Conservation (phyloP, 2,113 vertebrate genomes). For the Pygoscelis antarcticus region DNA sequence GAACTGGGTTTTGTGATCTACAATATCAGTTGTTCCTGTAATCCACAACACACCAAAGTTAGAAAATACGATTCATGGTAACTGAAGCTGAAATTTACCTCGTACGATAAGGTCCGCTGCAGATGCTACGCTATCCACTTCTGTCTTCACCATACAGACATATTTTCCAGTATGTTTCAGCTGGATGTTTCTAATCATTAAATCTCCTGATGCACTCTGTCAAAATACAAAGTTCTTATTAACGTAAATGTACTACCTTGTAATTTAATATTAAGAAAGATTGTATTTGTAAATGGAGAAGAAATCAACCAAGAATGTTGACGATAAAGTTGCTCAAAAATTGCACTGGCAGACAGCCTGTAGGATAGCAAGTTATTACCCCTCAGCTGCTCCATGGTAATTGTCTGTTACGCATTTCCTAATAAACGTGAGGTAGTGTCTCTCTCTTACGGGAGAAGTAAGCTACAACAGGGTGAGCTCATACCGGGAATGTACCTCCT, state of each 20-base stretch:
- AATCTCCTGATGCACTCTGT: slow-evolving; percentile 88
- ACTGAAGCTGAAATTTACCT: slow-evolving; percentile 73
- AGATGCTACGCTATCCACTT: slow-evolving; percentile 89
- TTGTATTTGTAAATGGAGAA: neutral
- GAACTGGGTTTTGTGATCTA: neutral
- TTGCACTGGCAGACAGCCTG: neutral
- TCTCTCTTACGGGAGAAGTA: neutral
- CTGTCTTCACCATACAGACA: slow-evolving; percentile 88
- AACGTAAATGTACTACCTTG: neutral
- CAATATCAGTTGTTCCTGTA: neutral
- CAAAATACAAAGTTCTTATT: neutral
- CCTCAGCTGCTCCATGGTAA: neutral
- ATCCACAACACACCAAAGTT: neutral
- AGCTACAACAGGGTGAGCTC: neutral
- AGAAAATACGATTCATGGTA: rapidly evolving
- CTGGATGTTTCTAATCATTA: slow-evolving; percentile 96
- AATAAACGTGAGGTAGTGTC: rapidly evolving
- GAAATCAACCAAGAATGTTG: rapidly evolving
- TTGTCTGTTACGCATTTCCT: neutral
- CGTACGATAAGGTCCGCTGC: slow-evolving; percentile 89
- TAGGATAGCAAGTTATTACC: neutral
- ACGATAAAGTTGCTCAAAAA: neutral
- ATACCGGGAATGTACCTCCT: rapidly evolving
- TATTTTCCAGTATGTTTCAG: slow-evolving; percentile 91
- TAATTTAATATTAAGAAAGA: neutral